Conservation (phyloP, 2,113 vertebrate genomes). For the Cryptomyrus ogoouensis region DNA sequence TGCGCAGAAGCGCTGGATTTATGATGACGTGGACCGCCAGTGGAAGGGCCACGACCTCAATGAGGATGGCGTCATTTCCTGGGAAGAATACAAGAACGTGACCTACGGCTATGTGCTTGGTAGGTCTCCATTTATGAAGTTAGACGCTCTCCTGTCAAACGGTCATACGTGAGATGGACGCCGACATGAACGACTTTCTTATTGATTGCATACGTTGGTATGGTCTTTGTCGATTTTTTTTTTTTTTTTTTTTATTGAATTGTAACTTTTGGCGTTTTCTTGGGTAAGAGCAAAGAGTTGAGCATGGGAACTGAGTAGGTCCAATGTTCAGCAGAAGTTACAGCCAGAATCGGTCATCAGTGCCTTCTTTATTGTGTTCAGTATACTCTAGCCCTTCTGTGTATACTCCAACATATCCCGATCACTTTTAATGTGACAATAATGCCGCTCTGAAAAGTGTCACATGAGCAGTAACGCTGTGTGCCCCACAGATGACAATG, state of each 20-base stretch:
- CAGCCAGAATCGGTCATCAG: background rate
- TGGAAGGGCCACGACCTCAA: conserved; percentile 79
- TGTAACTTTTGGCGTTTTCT: conserved; percentile 69
- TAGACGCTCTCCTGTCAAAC: conserved; percentile 57
- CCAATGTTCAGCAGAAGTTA: background rate
- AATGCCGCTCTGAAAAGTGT: background rate
- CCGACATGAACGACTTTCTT: conserved; percentile 67
- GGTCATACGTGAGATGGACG: conserved; percentile 75
- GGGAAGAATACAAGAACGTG: conserved; percentile 79
- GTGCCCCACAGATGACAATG: conserved; percentile 61
- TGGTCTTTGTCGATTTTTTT: too few relatives aligned
- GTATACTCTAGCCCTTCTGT: background rate
- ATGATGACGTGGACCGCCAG: conserved; percentile 73
- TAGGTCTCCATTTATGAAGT: conserved; percentile 47
- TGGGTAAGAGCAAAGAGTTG: conserved; percentile 61
- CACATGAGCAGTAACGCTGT: background rate
- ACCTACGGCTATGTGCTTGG: conserved; percentile 74
- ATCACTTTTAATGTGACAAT: background rate
- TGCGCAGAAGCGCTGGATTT: conserved; percentile 53
- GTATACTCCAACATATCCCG: background rate
- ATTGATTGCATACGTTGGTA: conserved; percentile 58
- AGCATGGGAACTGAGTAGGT: background rate
- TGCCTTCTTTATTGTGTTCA: background rate
- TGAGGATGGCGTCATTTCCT: conserved; percentile 71
- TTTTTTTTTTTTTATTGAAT: conserved; percentile 65